phyloP scores from a whole-genome alignment of 92 coral and sea anemone species.

The Paragorgia papillata region DNA sequence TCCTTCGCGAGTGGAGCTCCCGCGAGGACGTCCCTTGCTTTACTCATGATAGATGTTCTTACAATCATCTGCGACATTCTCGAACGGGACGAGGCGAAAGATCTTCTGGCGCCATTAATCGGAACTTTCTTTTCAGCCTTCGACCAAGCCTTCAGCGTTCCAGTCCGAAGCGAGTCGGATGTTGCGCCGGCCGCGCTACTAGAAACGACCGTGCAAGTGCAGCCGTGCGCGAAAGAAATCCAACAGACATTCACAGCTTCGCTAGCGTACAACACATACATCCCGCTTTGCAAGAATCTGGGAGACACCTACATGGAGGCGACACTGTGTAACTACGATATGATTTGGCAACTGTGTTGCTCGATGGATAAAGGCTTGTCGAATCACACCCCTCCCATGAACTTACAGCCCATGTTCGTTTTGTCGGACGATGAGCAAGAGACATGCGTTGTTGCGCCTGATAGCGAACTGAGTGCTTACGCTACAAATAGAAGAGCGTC shows the following conservation, averaged over 20 bases:
- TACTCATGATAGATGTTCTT: slow-evolving; percentile 79
- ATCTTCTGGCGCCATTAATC: slow-evolving; percentile 78
- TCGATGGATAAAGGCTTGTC: slow-evolving; percentile 66
- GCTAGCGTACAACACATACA: slow-evolving; percentile 90
- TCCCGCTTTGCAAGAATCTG: slow-evolving; percentile 82
- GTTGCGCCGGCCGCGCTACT: slow-evolving; percentile 46
- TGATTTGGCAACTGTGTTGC: slow-evolving; percentile 97
- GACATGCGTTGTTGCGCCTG: not conserved
- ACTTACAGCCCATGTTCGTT: slow-evolving; percentile 1
- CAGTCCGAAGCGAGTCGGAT: not conserved
- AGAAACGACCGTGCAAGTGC: slow-evolving; percentile 62
- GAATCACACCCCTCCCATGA: slow-evolving; percentile 58
- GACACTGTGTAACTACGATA: slow-evolving; percentile 78
- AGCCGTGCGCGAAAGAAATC: slow-evolving; percentile 74
- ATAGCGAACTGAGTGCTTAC: slow-evolving; percentile 39
- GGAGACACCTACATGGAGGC: slow-evolving; percentile 92
- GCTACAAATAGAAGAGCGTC: not conserved
- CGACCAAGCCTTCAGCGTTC: slow-evolving; percentile 34
- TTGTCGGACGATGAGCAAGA: slow-evolving; percentile 23
- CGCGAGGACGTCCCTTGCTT: slow-evolving; percentile 84
- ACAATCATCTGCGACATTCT: slow-evolving; percentile 76
- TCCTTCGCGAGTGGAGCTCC: slow-evolving; percentile 87
- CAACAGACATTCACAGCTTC: slow-evolving; percentile 88
- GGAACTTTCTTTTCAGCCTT: slow-evolving; percentile 91
- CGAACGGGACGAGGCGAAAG: slow-evolving; percentile 86